These are phyloP conservation scores for Fregata magnificens DNA, from an alignment of 2,113 vertebrate genomes.

Conservation along the genomic window DNA sequence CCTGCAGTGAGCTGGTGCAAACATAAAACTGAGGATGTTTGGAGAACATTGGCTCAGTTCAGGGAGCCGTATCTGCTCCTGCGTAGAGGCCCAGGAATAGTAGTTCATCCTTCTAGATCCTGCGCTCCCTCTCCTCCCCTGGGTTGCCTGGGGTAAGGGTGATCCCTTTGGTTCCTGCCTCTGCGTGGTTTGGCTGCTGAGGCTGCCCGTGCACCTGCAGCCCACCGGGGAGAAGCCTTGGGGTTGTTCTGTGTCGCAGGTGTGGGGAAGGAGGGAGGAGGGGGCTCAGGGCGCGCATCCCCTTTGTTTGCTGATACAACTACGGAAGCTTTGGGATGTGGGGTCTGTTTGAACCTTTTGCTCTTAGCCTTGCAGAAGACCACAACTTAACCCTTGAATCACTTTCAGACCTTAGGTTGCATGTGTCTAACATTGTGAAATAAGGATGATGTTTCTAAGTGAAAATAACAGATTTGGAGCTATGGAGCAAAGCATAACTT, in stretches of 20 bases:
- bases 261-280: neutral
- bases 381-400: neutral
- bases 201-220: neutral
- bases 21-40: neutral
- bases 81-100: neutral
- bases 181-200: neutral
- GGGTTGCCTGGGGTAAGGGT: neutral
- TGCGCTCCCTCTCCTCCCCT: neutral
- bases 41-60: neutral
- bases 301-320: neutral
- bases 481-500: neutral
- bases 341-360: neutral
- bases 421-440: neutral
- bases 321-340: neutral
- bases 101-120: neutral
- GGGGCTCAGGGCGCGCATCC: neutral
- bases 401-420: neutral
- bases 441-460: neutral
- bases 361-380: neutral
- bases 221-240: neutral
- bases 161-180: neutral
- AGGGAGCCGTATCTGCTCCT: neutral
- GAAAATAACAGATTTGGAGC: neutral
- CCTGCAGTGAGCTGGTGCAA: neutral
- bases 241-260: fast-evolving